A percentile compares a stretch with the other conserved stretches of the same genome.
Conservation (phyloP, 2,797 vertebrate genomes). For the Enteromius trimaculatus region DNA sequence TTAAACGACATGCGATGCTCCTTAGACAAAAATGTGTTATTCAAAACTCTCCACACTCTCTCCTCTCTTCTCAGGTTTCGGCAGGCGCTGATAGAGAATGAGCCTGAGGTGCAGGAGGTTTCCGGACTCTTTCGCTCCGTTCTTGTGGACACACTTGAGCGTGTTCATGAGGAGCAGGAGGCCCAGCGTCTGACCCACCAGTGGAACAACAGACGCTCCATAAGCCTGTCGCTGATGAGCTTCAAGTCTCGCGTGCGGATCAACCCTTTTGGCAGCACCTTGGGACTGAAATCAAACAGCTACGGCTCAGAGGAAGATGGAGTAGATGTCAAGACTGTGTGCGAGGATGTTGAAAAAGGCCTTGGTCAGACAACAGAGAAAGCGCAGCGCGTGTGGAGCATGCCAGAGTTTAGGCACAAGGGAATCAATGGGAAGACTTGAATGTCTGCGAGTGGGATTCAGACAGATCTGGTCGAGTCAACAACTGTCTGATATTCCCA, state of each 20-base stretch:
- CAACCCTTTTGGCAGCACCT: conserved; percentile 89
- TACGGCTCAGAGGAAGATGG: conserved; percentile 48
- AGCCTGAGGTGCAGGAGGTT: conserved; percentile 90
- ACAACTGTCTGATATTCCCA: not conserved
- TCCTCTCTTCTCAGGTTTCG: conserved; percentile 83
- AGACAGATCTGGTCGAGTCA: not conserved
- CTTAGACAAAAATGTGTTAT: not conserved
- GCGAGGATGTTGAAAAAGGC: conserved; percentile 89
- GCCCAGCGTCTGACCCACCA: conserved; percentile 84
- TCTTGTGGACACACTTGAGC: conserved; percentile 86
- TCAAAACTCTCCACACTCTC: not conserved
- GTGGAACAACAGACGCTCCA: conserved; percentile 88
- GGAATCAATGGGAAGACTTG: conserved; percentile 67
- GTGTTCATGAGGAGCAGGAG: conserved; percentile 88
- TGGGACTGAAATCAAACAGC: conserved; percentile 81
- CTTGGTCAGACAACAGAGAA: conserved; percentile 66
- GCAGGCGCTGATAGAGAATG: conserved; percentile 84
- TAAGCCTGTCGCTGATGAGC: conserved; percentile 83
- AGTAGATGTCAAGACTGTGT: conserved; percentile 86
- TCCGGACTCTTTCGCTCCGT: conserved; percentile 85
- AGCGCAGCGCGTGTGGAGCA: conserved; percentile 87
- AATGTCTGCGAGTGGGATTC: conserved; percentile 27
- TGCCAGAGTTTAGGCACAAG: conserved; percentile 89
- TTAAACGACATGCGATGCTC: not conserved
- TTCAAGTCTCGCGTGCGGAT: conserved; percentile 90